Evolutionary conservation across 2,113 vertebrate genomes (phyloP), one percentile per base, ranked within the genome.

Genomic region (Brachyhypopomus gauderio): DNA sequence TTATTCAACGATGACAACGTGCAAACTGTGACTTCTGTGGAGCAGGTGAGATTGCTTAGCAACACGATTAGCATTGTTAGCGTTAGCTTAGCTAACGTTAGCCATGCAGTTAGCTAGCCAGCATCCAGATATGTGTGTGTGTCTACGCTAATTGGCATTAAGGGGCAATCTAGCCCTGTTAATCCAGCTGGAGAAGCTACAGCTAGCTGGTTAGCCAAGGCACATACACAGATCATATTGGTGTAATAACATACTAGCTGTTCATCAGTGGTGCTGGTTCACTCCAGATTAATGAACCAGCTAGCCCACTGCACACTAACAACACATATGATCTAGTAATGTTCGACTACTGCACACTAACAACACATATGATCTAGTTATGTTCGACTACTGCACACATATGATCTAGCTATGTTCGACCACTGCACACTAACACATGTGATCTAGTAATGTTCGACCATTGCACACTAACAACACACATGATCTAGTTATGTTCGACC

Each of bases 11-110:
- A 94, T 64, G 93, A 94, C 83, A 91, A 85, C 9, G 86, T 93
- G 84, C 87, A 90, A 52, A 90, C 92, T 1, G 91, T 93, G 76
- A 94, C 93, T 86, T 94, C 93, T 2, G 84, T 69, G 74, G 93
- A 94, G 84, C 93, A 94, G 92, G 93, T 94, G 83, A 91, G 85
- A 64, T 22, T 27, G 55, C 22, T 82, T 69, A 56, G 63, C 74
- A 74, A 48, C 59, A 5, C 1, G 14, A 52, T 45, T 7, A 17
- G 38, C 17, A 1, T 23, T 8, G 45, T 25, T 27, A 9, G 25
- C 30, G 30, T 30, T 30, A 30, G 30, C 2, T 20, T 72, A 45
- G 58, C 45, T 74, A 62, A 62, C 20, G 22, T 22, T 72, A 76
- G 77, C 45, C 41, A 58, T 2, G 72, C 62, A 16, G 14, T 17